phyloP scores from a whole-genome alignment of 2,797 vertebrate species.

The Xyrichtys novacula region DNA sequence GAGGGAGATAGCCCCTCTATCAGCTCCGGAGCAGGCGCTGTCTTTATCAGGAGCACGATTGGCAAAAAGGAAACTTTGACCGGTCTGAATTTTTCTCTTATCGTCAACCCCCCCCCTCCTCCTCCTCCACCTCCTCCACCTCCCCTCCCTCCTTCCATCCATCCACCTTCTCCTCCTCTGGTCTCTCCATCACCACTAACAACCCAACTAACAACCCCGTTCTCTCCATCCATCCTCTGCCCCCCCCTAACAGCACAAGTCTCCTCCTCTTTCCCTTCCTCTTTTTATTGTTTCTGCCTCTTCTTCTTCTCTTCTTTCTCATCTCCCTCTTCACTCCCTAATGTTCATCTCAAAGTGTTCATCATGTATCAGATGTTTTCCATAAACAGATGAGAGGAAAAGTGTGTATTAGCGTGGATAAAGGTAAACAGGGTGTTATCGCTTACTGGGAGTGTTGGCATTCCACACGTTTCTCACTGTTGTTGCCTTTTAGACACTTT shows the following conservation, averaged over 20 bases:
- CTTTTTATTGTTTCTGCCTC: slow-evolving; percentile 40
- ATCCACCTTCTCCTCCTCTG: slow-evolving; percentile 74
- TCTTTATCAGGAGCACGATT: slow-evolving; percentile 95
- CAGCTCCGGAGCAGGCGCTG: slow-evolving; percentile 91
- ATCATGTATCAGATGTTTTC: slow-evolving; percentile 55
- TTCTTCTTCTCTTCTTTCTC: slow-evolving; percentile 29
- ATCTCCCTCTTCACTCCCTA: slow-evolving; percentile 5
- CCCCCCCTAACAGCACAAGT: slow-evolving; percentile 21
- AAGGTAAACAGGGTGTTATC: slow-evolving; percentile 55
- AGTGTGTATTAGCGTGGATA: slow-evolving; percentile 42
- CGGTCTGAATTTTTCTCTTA: slow-evolving; percentile 93
- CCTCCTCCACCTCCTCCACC: slow-evolving; percentile 6
- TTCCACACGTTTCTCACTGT: slow-evolving; percentile 58
- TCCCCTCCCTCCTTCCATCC: slow-evolving; percentile 47
- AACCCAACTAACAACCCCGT: slow-evolving; percentile 41
- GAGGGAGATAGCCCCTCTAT: slow-evolving; percentile 91
- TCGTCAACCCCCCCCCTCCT: slow-evolving; percentile 81
- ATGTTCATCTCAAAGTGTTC: slow-evolving; percentile 45
- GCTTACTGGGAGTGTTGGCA: slow-evolving; percentile 48
- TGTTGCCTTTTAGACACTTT: slow-evolving; percentile 42
- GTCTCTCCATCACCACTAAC: slow-evolving; percentile 81
- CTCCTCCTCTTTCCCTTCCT: slow-evolving; percentile 30
- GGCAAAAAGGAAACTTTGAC: slow-evolving; percentile 94
- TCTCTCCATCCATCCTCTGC: slow-evolving; percentile 3
- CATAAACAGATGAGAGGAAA: slow-evolving; percentile 41